Conservation (phyloP, 2,888 invertebrate genomes). For the Gastrophysa polygoni region DNA sequence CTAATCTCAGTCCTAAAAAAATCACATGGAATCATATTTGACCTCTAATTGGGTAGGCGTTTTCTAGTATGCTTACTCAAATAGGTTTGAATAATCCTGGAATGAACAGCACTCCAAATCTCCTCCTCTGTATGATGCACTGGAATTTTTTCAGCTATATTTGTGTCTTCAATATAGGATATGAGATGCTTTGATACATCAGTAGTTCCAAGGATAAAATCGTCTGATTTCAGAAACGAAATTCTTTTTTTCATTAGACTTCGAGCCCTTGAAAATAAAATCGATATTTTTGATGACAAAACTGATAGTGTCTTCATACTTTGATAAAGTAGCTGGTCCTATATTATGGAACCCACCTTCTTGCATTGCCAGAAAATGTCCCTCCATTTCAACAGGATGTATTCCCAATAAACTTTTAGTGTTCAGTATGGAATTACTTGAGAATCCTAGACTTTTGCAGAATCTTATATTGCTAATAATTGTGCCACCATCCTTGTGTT, state of each 20-base stretch:
- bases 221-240: conserved; percentile 53
- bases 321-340: conserved; percentile 40
- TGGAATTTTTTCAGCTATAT: conserved; percentile 21
- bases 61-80: conserved; percentile 43
- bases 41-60: conserved; percentile 5
- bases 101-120: conserved; percentile 49
- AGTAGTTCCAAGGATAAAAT: conserved; percentile 52
- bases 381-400: conserved; percentile 64
- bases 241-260: conserved; percentile 31
- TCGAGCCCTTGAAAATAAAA: conserved; percentile 42
- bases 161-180: conserved; percentile 40
- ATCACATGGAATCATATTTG: too few relatives aligned
- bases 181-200: conserved; percentile 56
- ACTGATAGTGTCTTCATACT: conserved; percentile 53
- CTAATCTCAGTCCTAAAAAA: conserved; percentile 56
- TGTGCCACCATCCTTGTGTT: conserved; percentile 27
- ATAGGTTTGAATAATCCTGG: conserved; percentile 44
- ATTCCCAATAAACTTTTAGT: conserved; percentile 64
- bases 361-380: conserved; percentile 65
- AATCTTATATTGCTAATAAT: conserved; percentile 38
- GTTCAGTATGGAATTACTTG: conserved; percentile 61
- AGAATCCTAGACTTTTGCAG: conserved; percentile 58
- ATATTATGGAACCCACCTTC: conserved; percentile 66
- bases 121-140: conserved; percentile 29
- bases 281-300: conserved; percentile 52